A percentile compares a stretch with the other conserved stretches of the same genome.
These are phyloP conservation scores for Galeopterus variegatus DNA, from an alignment of 2,113 vertebrate species.

Conservation along the genomic window DNA sequence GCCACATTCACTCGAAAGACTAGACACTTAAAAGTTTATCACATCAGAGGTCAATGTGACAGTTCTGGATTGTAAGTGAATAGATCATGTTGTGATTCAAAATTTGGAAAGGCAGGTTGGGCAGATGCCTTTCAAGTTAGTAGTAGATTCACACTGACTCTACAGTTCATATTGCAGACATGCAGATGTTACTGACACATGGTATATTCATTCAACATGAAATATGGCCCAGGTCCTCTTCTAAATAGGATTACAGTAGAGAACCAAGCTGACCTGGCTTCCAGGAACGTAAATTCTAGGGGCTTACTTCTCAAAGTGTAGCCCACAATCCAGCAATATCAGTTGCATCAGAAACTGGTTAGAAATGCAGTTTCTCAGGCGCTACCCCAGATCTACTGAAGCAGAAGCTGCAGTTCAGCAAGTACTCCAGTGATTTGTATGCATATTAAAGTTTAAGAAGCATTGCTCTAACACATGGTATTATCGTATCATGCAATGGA, in stretches of 20 bases:
- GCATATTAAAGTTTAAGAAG: neutral
- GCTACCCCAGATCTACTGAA: neutral
- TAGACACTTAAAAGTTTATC: neutral
- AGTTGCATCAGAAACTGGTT: neutral
- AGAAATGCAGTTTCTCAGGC: neutral
- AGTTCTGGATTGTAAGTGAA: neutral
- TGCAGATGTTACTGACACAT: neutral
- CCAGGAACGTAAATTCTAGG: neutral
- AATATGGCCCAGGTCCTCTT: neutral
- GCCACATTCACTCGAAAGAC: neutral
- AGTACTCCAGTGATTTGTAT: neutral
- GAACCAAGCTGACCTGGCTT: neutral
- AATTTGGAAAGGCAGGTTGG: neutral
- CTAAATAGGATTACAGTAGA: neutral
- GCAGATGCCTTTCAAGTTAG: neutral
- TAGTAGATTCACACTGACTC: neutral
- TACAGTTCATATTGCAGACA: neutral
- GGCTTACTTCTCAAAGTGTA: neutral
- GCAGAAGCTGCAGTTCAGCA: neutral
- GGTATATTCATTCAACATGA: neutral
- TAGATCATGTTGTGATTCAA: neutral
- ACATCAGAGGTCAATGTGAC: neutral
- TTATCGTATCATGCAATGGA: rapidly evolving
- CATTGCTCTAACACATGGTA: rapidly evolving
- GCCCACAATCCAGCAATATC: neutral